phyloP scores from a whole-genome alignment of 2,113 vertebrate species.

The Python bivittatus region DNA sequence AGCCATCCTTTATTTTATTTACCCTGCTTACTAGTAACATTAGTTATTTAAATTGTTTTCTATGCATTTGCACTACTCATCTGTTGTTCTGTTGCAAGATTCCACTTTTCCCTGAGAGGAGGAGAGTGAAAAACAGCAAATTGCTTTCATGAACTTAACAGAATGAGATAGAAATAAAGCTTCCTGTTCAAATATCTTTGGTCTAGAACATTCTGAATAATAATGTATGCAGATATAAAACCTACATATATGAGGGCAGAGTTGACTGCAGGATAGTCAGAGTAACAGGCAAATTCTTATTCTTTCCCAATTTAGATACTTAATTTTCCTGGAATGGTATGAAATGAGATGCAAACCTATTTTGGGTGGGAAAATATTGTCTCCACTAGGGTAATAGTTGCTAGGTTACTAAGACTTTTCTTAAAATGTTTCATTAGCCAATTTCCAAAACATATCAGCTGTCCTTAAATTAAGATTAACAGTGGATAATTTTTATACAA shows the following conservation, averaged over 20 bases:
- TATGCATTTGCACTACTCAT: not conserved
- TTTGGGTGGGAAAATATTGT: not conserved
- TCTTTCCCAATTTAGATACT: not conserved
- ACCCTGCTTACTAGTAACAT: not conserved
- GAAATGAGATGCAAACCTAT: not conserved
- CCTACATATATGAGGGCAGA: not conserved
- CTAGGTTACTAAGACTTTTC: not conserved
- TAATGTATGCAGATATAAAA: not conserved
- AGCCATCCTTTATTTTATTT: not conserved
- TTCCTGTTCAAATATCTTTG: not conserved
- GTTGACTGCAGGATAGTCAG: not conserved
- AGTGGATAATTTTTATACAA: slow-evolving; percentile 10
- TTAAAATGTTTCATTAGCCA: not conserved
- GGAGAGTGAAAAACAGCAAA: not conserved
- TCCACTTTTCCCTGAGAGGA: not conserved
- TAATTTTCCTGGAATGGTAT: not conserved
- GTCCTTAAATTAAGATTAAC: not conserved
- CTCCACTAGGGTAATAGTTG: not conserved
- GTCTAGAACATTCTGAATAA: not conserved
- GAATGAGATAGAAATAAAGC: not conserved
- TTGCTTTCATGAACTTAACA: not conserved
- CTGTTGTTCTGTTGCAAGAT: not conserved
- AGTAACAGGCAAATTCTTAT: not conserved
- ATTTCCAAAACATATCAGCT: not conserved
- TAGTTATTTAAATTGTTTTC: not conserved